These are phyloP conservation scores for Dolichopus griseipennis DNA, from an alignment of 2,888 invertebrate species.

Conservation along the genomic window DNA sequence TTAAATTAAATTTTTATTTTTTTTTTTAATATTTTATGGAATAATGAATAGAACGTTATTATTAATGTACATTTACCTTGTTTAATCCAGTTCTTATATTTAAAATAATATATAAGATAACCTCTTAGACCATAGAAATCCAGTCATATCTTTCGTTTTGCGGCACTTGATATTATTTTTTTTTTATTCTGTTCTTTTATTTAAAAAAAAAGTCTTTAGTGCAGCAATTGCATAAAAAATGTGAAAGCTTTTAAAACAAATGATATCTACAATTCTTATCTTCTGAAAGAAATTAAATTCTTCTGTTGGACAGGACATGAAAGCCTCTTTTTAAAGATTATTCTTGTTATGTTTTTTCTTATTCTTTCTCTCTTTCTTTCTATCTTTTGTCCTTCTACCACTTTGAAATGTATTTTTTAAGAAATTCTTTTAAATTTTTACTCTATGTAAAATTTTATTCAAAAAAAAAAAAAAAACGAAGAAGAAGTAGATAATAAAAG, in stretches of 20 bases:
- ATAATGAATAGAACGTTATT: background rate
- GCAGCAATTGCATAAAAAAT: conserved; percentile 2
- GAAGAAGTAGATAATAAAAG: background rate
- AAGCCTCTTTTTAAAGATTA: background rate
- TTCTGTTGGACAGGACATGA: conserved; percentile 3
- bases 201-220: background rate
- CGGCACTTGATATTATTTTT: background rate
- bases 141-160: background rate
- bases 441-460: too few species aligned
- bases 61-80: background rate
- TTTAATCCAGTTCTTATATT: background rate
- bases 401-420: background rate
- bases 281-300: conserved; percentile 1
- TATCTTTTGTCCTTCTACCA: background rate
- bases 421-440: too few species aligned
- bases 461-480: too few species aligned
- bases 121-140: background rate
- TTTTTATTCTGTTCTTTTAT: background rate
- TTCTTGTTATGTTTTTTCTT: too few species aligned
- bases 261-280: conserved; percentile 6
- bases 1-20: background rate
- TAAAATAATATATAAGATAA: background rate
- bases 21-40: background rate
- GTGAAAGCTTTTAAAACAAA: conserved; percentile 1
- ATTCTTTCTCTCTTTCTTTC: background rate